Evolutionary conservation across 1,140 invertebrate species (phyloP).

Genomic region (Hypsibius dujardini): DNA sequence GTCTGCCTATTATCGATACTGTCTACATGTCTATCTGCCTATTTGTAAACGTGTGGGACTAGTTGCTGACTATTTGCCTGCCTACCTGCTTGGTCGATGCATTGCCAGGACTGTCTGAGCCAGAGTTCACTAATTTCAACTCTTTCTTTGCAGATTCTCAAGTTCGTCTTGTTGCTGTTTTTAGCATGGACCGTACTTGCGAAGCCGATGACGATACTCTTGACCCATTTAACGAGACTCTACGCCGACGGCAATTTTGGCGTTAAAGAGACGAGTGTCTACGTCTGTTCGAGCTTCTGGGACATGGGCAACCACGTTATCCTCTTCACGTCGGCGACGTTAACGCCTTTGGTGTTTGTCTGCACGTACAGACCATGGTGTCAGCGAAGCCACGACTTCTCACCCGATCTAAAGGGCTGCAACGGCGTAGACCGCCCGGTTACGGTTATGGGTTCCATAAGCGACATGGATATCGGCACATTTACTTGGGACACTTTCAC

Average conservation of each 20-base stretch:
- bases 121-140: not conserved
- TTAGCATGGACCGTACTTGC: constrained; percentile 6
- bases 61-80: no score
- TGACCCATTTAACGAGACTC: not conserved
- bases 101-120: no score
- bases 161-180: constrained; percentile 10
- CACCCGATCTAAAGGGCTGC: not conserved
- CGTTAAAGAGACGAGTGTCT: not conserved
- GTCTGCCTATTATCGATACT: no score
- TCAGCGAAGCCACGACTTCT: no score
- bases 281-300: constrained; percentile 8
- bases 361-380: no score
- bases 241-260: not conserved
- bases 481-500: constrained; percentile 15
- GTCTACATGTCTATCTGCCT: no score
- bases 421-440: not conserved
- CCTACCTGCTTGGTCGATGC: no score
- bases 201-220: not conserved
- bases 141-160: not conserved
- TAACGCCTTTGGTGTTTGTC: not conserved
- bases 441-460: not conserved
- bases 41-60: no score
- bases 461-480: not conserved
- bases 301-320: constrained; percentile 13
- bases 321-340: not conserved